Evolutionary conservation across 30 jellyfish, hydroid and myxozoan genomes (phyloP).

Genomic region (Turritopsis rubra): DNA sequence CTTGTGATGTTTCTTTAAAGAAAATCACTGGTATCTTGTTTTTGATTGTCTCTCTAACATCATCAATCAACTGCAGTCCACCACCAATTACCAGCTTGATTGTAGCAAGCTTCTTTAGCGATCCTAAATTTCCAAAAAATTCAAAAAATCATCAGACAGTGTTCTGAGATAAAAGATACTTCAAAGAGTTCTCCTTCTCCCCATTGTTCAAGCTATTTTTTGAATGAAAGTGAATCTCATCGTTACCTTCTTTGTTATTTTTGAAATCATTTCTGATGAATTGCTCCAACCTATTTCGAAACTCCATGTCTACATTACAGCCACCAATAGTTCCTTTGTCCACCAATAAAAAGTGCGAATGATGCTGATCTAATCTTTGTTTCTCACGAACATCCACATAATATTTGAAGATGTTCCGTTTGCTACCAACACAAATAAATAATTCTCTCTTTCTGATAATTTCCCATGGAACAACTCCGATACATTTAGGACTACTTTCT

Average conservation of each 20-base stretch:
- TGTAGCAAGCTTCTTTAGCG: background rate
- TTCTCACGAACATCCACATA: background rate
- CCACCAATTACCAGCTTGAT: constrained; percentile 5
- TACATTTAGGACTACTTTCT: background rate
- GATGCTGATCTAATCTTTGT: background rate
- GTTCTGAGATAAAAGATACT: too few relatives aligned
- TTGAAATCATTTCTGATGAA: background rate
- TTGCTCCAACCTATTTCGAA: background rate
- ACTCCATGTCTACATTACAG: background rate
- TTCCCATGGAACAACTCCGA: constrained; percentile 20
- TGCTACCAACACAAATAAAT: background rate
- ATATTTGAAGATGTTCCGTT: background rate
- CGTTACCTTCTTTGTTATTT: background rate
- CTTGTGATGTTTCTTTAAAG: constrained; percentile 12
- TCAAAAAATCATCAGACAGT: too few relatives aligned
- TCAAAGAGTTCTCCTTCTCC: too few relatives aligned
- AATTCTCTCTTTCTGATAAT: background rate
- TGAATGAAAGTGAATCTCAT: too few relatives aligned
- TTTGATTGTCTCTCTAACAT: background rate
- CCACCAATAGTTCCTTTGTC: background rate
- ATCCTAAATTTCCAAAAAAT: background rate
- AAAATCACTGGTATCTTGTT: constrained; percentile 2
- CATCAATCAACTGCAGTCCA: background rate
- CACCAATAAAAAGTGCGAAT: background rate
- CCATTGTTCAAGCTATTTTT: too few relatives aligned